These are phyloP conservation scores for Amorpha juglandis DNA, from an alignment of 2,888 invertebrate species.

Conservation along the genomic window DNA sequence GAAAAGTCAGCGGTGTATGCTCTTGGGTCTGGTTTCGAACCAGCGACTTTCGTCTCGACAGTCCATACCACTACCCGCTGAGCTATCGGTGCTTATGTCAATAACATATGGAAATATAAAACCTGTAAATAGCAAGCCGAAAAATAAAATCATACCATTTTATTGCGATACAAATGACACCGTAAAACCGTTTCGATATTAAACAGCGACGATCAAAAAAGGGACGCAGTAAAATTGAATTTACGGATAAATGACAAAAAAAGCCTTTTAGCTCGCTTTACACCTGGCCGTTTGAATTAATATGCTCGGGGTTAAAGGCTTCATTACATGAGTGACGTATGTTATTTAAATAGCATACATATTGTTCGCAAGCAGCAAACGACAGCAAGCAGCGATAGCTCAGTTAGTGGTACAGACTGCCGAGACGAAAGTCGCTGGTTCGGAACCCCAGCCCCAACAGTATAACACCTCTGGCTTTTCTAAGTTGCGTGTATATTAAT, in stretches of 20 bases:
- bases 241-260: conserved; percentile 16
- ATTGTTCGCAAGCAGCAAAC: too few species aligned
- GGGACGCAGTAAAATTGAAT: conserved; percentile 23
- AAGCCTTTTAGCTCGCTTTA: conserved; percentile 10
- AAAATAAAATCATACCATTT: conserved; percentile 27
- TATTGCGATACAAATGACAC: conserved; percentile 25
- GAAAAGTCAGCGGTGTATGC: too few species aligned
- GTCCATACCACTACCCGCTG: too few species aligned
- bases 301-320: background rate
- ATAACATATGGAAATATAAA: conserved; percentile 31
- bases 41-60: too few species aligned
- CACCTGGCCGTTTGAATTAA: background rate
- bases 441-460: too few species aligned
- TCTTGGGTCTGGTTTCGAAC: too few species aligned
- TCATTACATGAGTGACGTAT: background rate
- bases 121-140: background rate
- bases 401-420: too few species aligned
- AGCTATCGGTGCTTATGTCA: too few species aligned
- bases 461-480: too few species aligned
- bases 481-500: too few species aligned
- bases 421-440: too few species aligned
- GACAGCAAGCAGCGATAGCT: too few species aligned
- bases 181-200: conserved; percentile 27
- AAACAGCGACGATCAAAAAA: conserved; percentile 29
- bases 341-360: background rate